phyloP scores from a whole-genome alignment of 2,888 invertebrate species.

The Trichogramma evanescens region DNA sequence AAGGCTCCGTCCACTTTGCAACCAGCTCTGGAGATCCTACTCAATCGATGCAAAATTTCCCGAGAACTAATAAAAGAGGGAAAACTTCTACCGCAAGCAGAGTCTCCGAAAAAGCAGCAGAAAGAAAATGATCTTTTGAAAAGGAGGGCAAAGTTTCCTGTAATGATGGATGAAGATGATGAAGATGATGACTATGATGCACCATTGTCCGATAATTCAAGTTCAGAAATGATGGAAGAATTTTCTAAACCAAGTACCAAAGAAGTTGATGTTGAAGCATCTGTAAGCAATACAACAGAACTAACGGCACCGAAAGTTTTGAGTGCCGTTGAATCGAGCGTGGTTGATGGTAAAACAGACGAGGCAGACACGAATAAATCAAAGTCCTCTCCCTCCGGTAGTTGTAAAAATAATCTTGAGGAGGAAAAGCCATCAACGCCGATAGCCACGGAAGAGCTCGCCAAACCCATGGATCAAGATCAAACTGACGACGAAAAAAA shows the following conservation, averaged over 20 bases:
- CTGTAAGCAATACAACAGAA: too few relatives aligned
- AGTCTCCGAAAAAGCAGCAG: constrained; percentile 43
- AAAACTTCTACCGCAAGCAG: constrained; percentile 32
- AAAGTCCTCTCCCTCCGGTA: too few relatives aligned
- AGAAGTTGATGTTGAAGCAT: too few relatives aligned
- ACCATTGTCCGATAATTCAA: constrained; percentile 17
- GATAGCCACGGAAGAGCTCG: constrained; percentile 17
- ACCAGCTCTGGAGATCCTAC: constrained; percentile 39
- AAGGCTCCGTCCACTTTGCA: constrained; percentile 40
- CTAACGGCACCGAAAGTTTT: background rate
- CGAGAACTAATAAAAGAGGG: constrained; percentile 33
- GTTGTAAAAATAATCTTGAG: background rate
- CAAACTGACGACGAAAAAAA: constrained; percentile 7
- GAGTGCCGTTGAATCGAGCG: constrained; percentile 8
- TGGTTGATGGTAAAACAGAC: constrained; percentile 11
- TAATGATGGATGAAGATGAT: constrained; percentile 30
- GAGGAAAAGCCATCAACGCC: constrained; percentile 19
- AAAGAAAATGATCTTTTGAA: constrained; percentile 5
- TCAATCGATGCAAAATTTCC: constrained; percentile 36
- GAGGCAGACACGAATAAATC: constrained; percentile 1
- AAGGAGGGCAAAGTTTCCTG: constrained; percentile 30
- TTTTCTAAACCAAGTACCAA: too few relatives aligned
- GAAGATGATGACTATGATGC: constrained; percentile 22
- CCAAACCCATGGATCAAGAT: background rate
- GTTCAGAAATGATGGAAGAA: background rate